These are phyloP conservation scores for Dendrocincla fuliginosa DNA, from an alignment of 2,797 vertebrate genomes.

Conservation along the genomic window DNA sequence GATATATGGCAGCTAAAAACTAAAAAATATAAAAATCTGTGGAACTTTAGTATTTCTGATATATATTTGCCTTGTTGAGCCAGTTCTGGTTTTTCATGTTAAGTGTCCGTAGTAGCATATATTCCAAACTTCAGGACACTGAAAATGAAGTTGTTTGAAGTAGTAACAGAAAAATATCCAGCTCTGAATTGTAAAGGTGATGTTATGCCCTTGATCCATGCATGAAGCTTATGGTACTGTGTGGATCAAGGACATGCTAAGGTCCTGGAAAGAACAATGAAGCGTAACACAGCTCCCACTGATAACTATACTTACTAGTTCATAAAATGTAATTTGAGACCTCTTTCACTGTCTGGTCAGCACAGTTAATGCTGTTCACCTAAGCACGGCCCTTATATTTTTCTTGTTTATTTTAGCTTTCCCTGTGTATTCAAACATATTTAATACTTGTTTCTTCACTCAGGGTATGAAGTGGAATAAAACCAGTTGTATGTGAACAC, in stretches of 20 bases:
- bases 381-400: not conserved
- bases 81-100: not conserved
- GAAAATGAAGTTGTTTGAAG: not conserved
- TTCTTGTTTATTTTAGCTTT: not conserved
- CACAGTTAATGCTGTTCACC: not conserved
- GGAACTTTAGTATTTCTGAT: not conserved
- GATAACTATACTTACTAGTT: not conserved
- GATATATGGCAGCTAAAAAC: not conserved
- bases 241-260: constrained; percentile 37
- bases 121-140: not conserved
- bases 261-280: constrained; percentile 42
- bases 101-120: not conserved
- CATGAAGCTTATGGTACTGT: not conserved
- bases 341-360: not conserved
- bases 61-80: not conserved
- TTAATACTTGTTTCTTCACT: not conserved
- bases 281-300: not conserved
- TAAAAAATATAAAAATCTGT: not conserved
- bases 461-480: not conserved
- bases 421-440: not conserved
- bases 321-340: constrained; percentile 40
- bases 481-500: not conserved
- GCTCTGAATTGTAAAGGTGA: not conserved
- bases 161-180: not conserved
- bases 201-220: not conserved